These are phyloP conservation scores for Euplexia lucipara DNA, from an alignment of 2,888 invertebrate genomes.

Conservation along the genomic window DNA sequence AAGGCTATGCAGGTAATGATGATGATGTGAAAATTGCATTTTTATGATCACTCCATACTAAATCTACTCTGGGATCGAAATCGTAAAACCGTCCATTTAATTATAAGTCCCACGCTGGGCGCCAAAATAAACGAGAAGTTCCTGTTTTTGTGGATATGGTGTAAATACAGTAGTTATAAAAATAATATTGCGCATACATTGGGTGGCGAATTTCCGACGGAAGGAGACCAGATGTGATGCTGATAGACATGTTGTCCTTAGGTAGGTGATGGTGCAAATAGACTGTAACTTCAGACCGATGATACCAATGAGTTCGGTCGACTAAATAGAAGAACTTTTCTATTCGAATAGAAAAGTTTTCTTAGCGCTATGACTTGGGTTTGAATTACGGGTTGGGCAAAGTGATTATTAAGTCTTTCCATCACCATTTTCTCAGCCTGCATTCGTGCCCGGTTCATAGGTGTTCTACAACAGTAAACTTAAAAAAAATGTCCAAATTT, in stretches of 20 bases:
- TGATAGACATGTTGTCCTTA: not conserved
- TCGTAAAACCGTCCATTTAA: slow-evolving; percentile 27
- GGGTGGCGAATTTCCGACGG: slow-evolving; percentile 13
- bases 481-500: too few species aligned
- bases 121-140: slow-evolving; percentile 62
- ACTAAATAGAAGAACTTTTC: too few species aligned
- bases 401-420: too few species aligned
- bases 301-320: too few species aligned
- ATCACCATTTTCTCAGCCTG: too few species aligned
- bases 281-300: not conserved
- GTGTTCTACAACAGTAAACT: too few species aligned
- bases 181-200: slow-evolving; percentile 7
- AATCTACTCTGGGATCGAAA: slow-evolving; percentile 15
- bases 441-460: too few species aligned
- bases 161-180: slow-evolving; percentile 24
- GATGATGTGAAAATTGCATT: too few species aligned
- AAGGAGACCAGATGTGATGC: slow-evolving; percentile 15
- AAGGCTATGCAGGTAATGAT: too few species aligned
- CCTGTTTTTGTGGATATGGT: slow-evolving; percentile 53
- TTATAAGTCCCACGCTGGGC: slow-evolving; percentile 55
- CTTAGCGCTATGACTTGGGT: too few species aligned
- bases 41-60: slow-evolving; percentile 4
- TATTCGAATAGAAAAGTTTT: too few species aligned
- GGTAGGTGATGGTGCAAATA: not conserved
- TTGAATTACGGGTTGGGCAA: too few species aligned